These are phyloP conservation scores for Thalpophila matura DNA, from an alignment of 2,888 invertebrate species.

Conservation along the genomic window DNA sequence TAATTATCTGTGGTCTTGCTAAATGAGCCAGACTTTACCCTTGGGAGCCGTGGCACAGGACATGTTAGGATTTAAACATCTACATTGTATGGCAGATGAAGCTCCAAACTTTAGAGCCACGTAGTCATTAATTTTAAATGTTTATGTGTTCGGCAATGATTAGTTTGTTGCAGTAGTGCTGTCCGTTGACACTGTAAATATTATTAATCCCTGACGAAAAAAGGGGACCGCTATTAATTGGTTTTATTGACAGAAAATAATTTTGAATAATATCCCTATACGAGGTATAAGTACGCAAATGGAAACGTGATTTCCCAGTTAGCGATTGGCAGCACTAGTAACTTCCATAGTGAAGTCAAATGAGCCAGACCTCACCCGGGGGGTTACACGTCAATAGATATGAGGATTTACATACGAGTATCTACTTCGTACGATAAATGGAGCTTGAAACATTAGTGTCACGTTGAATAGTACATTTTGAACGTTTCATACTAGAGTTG, in stretches of 20 bases:
- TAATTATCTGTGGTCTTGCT: slow-evolving; percentile 50
- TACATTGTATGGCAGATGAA: slow-evolving; percentile 34
- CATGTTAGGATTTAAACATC: slow-evolving; percentile 45
- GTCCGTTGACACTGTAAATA: slow-evolving; percentile 10
- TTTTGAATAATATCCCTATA: background rate
- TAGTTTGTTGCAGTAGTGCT: slow-evolving; percentile 2
- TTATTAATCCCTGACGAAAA: background rate
- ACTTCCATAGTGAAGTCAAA: slow-evolving; percentile 54
- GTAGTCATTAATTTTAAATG: slow-evolving; percentile 43
- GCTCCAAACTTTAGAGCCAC: slow-evolving; percentile 35
- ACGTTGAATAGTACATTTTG: slow-evolving; percentile 26
- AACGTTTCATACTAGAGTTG: slow-evolving; percentile 28
- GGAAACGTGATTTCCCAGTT: slow-evolving; percentile 33
- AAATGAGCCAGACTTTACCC: slow-evolving; percentile 44
- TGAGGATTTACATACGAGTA: slow-evolving; percentile 56
- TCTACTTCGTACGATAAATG: slow-evolving; percentile 49
- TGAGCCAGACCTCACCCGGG: slow-evolving; percentile 49
- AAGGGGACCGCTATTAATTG: background rate
- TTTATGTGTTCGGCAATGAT: slow-evolving; percentile 22
- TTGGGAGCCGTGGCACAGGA: slow-evolving; percentile 27
- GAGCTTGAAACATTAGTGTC: slow-evolving; percentile 50
- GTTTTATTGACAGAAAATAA: background rate
- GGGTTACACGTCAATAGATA: slow-evolving; percentile 58
- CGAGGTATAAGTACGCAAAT: slow-evolving; percentile 28
- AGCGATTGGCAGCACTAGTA: slow-evolving; percentile 48